Base-by-base conservation (phyloP, 2,888 invertebrate species). In the Trachelus troglodyta region DNA sequence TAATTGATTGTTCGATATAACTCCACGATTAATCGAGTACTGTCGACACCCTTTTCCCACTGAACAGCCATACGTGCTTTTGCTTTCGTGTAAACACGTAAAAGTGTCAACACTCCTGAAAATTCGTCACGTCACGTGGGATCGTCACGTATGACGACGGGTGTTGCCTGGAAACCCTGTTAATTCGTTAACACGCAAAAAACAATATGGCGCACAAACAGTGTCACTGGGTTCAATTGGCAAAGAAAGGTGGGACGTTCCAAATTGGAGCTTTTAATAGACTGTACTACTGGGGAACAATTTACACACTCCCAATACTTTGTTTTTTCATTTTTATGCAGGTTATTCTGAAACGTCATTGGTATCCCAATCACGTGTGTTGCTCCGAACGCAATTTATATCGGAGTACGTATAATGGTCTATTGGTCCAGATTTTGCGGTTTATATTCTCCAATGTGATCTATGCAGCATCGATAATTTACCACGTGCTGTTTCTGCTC, bases 1-100 rank as follows among this genome's bases (percentile, higher is more conserved):
- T 56, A 35, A 34, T 75, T 31, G 74, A 73, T 37, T 75, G 79
- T 79, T 79, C 77, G 77, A 81, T 79, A 80, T 81, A 79, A 80
- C 80, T 76, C 68, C 69, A 34, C 69, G 76, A 71, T 75, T 75
- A 79, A 76, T 77, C 75, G 79, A 77, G 80, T 80, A 79, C 76
- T 77, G 77, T 79, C 56, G 76, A 76, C 23, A 75, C 71, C 76
- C 73, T 69, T 76, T 33, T 69, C 37, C 71, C 33, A 34, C 71
- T 69, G n/a, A 15, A 23, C 56, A 6, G 11, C 35, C 35, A 35
- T 11, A 35, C 35, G 35, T 35, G 35, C 11, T 35, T 35, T 35
- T 35, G 35, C 35, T 35, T 3, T 35, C 35, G 35, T 35, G 35
- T 0, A 35, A 35, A 35, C 35, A 1, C 35, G 35, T 11, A 35